phyloP scores from a whole-genome alignment of 2,113 vertebrate species.

The Procavia capensis region DNA sequence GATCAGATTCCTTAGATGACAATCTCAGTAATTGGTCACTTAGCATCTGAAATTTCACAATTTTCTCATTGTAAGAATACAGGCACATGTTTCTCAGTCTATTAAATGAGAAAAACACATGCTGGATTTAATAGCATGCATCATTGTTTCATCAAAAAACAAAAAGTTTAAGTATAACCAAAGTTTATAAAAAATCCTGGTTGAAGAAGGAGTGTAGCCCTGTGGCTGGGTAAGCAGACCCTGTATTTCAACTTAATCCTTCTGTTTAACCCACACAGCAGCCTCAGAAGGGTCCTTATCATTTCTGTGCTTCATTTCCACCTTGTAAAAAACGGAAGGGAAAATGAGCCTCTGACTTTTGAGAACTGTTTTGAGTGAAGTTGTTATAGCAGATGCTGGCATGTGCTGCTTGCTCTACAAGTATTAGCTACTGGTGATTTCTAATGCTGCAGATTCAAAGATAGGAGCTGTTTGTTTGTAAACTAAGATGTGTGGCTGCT shows the following conservation, averaged over 20 bases:
- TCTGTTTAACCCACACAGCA: rapidly evolving
- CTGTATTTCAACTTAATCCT: too few species aligned
- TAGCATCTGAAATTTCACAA: not conserved
- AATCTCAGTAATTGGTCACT: not conserved
- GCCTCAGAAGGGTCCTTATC: not conserved
- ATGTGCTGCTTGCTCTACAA: rapidly evolving
- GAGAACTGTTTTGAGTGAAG: rapidly evolving
- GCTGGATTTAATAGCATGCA: not conserved
- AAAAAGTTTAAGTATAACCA: not conserved
- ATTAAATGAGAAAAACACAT: not conserved
- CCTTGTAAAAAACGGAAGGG: not conserved
- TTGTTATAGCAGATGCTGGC: too few species aligned
- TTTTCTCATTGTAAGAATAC: not conserved
- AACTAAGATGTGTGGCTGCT: not conserved
- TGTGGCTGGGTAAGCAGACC: too few species aligned
- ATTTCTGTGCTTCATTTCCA: rapidly evolving
- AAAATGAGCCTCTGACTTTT: not conserved
- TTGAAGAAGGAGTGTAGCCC: not conserved
- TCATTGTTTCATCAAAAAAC: not conserved
- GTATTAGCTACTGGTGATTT: not conserved
- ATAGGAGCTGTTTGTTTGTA: too few species aligned
- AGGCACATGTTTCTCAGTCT: not conserved
- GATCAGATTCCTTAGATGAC: not conserved
- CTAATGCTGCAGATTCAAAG: not conserved
- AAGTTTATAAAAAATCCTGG: not conserved